Evolutionary conservation across 2,888 invertebrate species (phyloP), one percentile per base, ranked within the genome.

Genomic region (Corbicula japonica): DNA sequence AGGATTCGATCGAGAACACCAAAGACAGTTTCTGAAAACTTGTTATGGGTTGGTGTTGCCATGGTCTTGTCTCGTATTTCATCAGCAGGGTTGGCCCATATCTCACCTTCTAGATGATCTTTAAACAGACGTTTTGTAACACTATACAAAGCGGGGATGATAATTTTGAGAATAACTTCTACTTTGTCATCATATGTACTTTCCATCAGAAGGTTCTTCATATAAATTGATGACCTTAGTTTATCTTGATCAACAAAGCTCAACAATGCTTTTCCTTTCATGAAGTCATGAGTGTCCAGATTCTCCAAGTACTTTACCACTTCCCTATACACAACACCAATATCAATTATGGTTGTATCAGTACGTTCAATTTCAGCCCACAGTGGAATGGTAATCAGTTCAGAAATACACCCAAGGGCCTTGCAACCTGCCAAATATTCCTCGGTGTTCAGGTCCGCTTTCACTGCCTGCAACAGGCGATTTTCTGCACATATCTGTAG

Each of bases 361-460:
- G 58, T 46, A 3, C 61, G 32, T 34, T 73, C 65, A 52, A 63
- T 46, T 28, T 58, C 41, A 28, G 72, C 15, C 72, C 68, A 77
- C 30, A 77, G 35, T 26, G 66, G 77, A 34, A 54, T 34, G 23
- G 77, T 72, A 23, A 77, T 72, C 15, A 77, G 34, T 38, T 77
- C 72, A 21, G 38, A 54, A 15, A 77, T 66, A 18, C 60, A 44
- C 21, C 77, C 56, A 10, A 52, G 46, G 1, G 73, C 65, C 34
- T 65, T 73, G 28, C 63, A 63, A 28, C 73, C 73, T 10, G 73
- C 63, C 23, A 73, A 23, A 34, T 54, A 73, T n/a, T 73, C 65
- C 18, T 28, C 23, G 44, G 12, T 34, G n/a, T 52, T 28, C 15
- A 73, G 23, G 32, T 73, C 73, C 50, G 8, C 2, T 54, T 65